Evolutionary conservation across 2,113 vertebrate genomes (phyloP).

Genomic region (Plotosus lineatus): DNA sequence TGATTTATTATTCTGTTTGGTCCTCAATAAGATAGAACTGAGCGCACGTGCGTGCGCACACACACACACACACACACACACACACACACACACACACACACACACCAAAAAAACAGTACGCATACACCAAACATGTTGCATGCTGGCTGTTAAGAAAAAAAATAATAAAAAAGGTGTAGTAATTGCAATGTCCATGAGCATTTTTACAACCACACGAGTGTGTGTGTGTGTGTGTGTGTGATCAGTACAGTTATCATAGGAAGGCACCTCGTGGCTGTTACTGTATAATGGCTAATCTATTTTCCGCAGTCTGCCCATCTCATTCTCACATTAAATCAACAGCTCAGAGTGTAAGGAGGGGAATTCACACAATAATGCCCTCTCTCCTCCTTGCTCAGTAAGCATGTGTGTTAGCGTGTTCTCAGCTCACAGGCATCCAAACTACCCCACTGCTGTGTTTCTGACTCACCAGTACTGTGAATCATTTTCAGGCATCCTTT

Average conservation of each 20-base stretch:
- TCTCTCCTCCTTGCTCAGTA: conserved; percentile 27
- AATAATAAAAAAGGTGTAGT: conserved; percentile 14
- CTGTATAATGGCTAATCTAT: conserved; percentile 40
- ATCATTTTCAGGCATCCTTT: conserved; percentile 23
- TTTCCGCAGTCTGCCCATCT: conserved; percentile 25
- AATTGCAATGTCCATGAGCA: neutral
- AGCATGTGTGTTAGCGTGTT: conserved; percentile 10
- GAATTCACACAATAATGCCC: conserved; percentile 39
- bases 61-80: conserved; percentile 19
- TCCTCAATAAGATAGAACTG: neutral
- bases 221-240: conserved; percentile 9
- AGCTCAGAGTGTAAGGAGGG: conserved; percentile 14
- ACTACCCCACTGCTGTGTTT: neutral
- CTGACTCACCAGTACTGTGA: conserved; percentile 25
- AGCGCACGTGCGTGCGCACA: neutral
- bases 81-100: conserved; percentile 24
- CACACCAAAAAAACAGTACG: no score
- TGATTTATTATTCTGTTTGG: neutral
- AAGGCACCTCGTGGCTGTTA: conserved; percentile 11
- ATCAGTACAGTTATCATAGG: conserved; percentile 38
- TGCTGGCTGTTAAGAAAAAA: conserved; percentile 3
- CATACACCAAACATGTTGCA: conserved; percentile 7
- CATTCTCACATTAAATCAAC: conserved; percentile 44
- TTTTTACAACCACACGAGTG: neutral
- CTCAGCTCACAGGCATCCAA: conserved; percentile 16